A percentile compares a stretch with the other conserved stretches of the same genome.
These are phyloP conservation scores for Scaptodrosophila lebanonensis DNA, from an alignment of 1,140 invertebrate genomes.

Conservation along the genomic window DNA sequence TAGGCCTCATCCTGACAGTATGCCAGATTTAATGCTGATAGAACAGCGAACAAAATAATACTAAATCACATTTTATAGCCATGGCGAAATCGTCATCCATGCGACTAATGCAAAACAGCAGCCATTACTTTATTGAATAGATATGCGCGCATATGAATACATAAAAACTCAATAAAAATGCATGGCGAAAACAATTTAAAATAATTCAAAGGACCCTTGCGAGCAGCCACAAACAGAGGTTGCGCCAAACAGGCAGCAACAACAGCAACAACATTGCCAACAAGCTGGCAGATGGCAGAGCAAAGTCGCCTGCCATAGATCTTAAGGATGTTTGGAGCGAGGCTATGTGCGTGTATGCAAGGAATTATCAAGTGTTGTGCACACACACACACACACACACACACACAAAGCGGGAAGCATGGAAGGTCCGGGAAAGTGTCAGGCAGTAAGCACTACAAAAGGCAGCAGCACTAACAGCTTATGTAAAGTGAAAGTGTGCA, in stretches of 20 bases:
- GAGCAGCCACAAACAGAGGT: slow-evolving; percentile 48
- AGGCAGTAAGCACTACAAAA: slow-evolving; percentile 48
- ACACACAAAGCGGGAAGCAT: slow-evolving; percentile 9
- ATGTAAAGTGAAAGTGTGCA: slow-evolving; percentile 72
- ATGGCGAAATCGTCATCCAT: slow-evolving; percentile 11
- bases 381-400: slow-evolving; percentile 6
- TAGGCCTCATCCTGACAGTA: slow-evolving; percentile 27
- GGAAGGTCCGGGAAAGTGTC: slow-evolving; percentile 11
- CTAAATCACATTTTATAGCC: slow-evolving; percentile 51
- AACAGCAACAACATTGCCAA: slow-evolving; percentile 4
- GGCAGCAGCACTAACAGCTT: slow-evolving; percentile 31
- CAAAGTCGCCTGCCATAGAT: slow-evolving; percentile 30
- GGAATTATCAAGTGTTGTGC: slow-evolving; percentile 71
- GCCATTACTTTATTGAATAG: slow-evolving; percentile 29
- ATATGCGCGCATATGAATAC: slow-evolving; percentile 48
- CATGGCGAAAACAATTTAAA: slow-evolving; percentile 58
- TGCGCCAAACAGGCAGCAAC: slow-evolving; percentile 21
- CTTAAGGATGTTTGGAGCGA: slow-evolving; percentile 26
- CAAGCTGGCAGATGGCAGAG: slow-evolving; percentile 19
- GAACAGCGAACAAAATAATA: slow-evolving; percentile 16
- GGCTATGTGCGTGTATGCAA: slow-evolving; percentile 68
- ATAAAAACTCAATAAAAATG: slow-evolving; percentile 38
- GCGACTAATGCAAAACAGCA: slow-evolving; percentile 2
- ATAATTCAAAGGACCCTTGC: slow-evolving; percentile 63
- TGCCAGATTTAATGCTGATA: slow-evolving; percentile 47